Conservation (phyloP, 2,797 vertebrate genomes). For the Scleropages formosus region DNA sequence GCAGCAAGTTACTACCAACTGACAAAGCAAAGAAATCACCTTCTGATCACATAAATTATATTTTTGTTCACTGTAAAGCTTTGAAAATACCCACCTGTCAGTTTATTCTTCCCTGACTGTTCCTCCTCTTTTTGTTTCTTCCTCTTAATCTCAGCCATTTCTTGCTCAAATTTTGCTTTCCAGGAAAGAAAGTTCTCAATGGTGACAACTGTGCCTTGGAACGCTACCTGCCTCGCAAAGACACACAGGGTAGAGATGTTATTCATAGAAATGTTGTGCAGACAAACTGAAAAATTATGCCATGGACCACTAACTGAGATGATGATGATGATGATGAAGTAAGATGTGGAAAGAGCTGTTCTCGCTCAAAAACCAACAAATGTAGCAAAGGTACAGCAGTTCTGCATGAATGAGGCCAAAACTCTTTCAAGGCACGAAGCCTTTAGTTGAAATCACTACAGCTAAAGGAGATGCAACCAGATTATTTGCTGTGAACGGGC, state of each 20-base stretch:
- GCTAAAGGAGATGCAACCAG: no score
- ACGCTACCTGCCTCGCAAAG: constrained; percentile 71
- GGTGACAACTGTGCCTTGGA: constrained; percentile 95
- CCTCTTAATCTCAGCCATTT: constrained; percentile 81
- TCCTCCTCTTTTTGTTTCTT: constrained; percentile 93
- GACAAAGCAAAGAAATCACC: no score
- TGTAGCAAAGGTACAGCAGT: no score
- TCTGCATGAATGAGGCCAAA: no score
- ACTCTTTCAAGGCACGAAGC: no score
- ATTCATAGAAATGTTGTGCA: constrained; percentile 16
- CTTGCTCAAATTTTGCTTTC: constrained; percentile 88
- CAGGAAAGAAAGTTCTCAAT: constrained; percentile 94
- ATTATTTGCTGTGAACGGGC: no score
- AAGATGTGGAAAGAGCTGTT: background rate
- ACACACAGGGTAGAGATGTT: background rate
- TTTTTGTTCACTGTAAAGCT: background rate
- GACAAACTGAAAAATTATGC: background rate
- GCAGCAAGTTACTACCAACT: no score
- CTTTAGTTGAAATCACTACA: no score
- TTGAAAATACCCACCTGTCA: constrained; percentile 75
- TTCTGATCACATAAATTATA: no score
- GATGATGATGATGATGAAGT: background rate
- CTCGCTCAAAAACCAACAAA: background rate
- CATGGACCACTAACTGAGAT: background rate
- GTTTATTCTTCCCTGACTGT: constrained; percentile 83